Evolutionary conservation across 2,888 invertebrate species (phyloP), one percentile per base, ranked within the genome.

Genomic region (Polia nebulosa): DNA sequence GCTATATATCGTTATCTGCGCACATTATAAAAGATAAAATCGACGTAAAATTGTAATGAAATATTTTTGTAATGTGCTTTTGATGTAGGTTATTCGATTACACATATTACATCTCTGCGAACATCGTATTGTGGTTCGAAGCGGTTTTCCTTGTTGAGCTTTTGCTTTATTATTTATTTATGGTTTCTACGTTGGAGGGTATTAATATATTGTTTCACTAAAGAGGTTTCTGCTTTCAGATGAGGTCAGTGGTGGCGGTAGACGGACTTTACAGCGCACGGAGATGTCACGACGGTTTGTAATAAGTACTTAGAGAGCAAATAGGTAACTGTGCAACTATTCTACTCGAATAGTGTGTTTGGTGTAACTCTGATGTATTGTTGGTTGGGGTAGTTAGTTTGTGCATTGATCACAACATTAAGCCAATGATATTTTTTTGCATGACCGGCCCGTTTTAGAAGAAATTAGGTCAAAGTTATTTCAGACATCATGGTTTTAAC

Each of bases 1-100:
- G 79, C 79, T 75, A 76, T 82, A 76, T 78, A 68, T 71, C 53
- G 55, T 67, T 59, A 61, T 70, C 41, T 63, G 56, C 57, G 53
- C 45, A 41, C 36, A 52, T 72, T 70, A 60, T 62, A 71, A 60
- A 68, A 63, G 41, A 55, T 39, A 63, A 56, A 59, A 72, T 73
- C 61, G 53, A 75, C 58, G 34, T 41, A 8, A n/a, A 41, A 41
- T 39, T 39, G n/a, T 70, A 63, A 69, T 64, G 58, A 62, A 72
- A 62, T 65, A 55, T 67, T 76, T 41, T 68, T 39, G 58, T 63
- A 74, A 63, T 55, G 45, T 60, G 49, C 61, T 74, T 77, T 79
- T 64, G 68, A 65, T 74, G 53, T 49, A 56, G 47, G 53, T 68
- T 78, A 57, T 77, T 74, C 39, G 39, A 60, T 67, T 67, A 67